Evolutionary conservation across 1,140 invertebrate genomes (phyloP), one percentile per base, ranked within the genome.

Genomic region (Colletes latitarsis): DNA sequence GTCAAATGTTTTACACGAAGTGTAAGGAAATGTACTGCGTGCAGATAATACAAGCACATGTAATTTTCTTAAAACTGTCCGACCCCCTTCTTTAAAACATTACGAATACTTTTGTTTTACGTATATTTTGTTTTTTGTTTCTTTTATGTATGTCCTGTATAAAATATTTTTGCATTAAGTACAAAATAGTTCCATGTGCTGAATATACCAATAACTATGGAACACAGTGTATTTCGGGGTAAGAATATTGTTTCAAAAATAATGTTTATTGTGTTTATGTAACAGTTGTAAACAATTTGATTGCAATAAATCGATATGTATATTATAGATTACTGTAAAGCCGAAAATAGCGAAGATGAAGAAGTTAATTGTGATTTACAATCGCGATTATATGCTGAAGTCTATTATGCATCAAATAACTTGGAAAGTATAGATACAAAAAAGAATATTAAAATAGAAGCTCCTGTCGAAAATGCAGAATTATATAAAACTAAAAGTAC

Each of bases 311-410:
- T 39, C 1, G 3, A 58, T 72, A 30, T 68, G 10, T 58, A 39
- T 70, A 2, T 77, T 62, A 0, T 9, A 86, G 74, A 88, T 85
- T 71, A 82, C 62, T 60, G 69, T 55, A 84, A 73, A 19, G 75
- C 19, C 15, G 76, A 87, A 15, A 67, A 88, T 9, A 67, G 77
- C 0, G 82, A 81, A 3, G 83, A 91, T 9, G 87, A 75, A 19
- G 62, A 71, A 19, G 58, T 10, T 12, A 84, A 90, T 39, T 79
- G 73, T 21, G 90, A 91, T 15, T 10, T 92, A 43, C 89, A 91
- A 63, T 74, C 88, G 8, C 70, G 82, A 52, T 82, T 92, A 1
- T 92, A 92, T 53, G 88, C 88, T 15, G 84, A 89, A 67, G 89
- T 92, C 69, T 87, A 92, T 82, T 91, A 88, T 19, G 64, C 55